phyloP scores from a whole-genome alignment of 1,140 invertebrate genomes.

The Nasonia giraulti region DNA sequence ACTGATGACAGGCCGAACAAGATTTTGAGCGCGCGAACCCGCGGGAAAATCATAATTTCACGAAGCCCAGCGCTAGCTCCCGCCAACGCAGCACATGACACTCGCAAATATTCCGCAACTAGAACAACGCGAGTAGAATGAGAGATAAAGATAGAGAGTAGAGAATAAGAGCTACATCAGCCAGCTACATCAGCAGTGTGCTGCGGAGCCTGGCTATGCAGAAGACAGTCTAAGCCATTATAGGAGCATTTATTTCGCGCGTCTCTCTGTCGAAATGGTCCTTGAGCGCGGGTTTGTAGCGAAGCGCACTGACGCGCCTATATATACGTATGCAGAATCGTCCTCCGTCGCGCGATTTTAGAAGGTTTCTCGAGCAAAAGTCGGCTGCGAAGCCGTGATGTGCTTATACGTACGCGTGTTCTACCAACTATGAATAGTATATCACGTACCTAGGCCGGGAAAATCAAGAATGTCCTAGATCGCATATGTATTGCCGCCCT shows the following conservation, averaged over 20 bases:
- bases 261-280: conserved; percentile 30
- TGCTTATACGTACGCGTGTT: background rate
- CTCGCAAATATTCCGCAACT: background rate
- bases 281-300: background rate
- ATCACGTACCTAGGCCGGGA: too few relatives aligned
- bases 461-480: too few relatives aligned
- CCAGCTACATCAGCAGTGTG: background rate
- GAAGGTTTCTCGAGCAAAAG: conserved; percentile 46
- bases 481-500: too few relatives aligned
- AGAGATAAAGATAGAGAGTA: background rate
- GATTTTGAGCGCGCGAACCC: too few relatives aligned
- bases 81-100: too few relatives aligned
- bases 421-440: too few relatives aligned
- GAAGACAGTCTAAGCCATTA: conserved; percentile 8
- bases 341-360: conserved; percentile 30
- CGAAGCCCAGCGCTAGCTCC: too few relatives aligned
- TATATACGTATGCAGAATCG: background rate
- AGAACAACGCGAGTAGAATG: background rate
- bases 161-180: too few relatives aligned
- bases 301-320: background rate
- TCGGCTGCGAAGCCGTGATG: conserved; percentile 46
- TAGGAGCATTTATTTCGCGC: conserved; percentile 25
- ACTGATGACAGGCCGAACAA: too few relatives aligned
- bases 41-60: too few relatives aligned
- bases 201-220: background rate